A percentile compares a stretch with the other conserved stretches of the same genome.
Conservation (phyloP, 2,888 invertebrate species). For the Ophion obscuratus region DNA sequence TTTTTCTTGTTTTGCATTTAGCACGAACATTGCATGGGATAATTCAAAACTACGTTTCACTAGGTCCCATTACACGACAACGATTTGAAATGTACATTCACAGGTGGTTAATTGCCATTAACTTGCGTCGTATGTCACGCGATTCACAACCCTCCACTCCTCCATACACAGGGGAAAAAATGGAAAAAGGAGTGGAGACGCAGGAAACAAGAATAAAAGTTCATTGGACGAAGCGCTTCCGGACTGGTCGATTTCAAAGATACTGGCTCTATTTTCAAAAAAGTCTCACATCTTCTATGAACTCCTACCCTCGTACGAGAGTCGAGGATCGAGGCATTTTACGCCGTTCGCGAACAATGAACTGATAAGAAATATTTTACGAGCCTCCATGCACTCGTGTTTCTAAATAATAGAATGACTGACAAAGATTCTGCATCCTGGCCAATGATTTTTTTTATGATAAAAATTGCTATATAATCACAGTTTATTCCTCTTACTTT, state of each 20-base stretch:
- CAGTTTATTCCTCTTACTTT: background rate
- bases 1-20: background rate
- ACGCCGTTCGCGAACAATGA: background rate
- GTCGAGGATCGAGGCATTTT: background rate
- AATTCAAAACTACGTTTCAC: background rate
- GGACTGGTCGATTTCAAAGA: background rate
- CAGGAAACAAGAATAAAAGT: background rate
- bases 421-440: background rate
- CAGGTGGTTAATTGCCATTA: constrained; percentile 42
- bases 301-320: background rate
- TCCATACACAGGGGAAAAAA: background rate
- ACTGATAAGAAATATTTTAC: background rate
- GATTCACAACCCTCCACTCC: constrained; percentile 3
- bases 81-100: constrained; percentile 22
- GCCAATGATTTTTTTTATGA: background rate
- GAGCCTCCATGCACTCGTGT: background rate
- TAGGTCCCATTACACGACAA: background rate
- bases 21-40: background rate
- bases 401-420: background rate
- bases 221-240: background rate
- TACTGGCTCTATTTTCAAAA: background rate
- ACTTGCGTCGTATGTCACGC: constrained; percentile 21
- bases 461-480: background rate
- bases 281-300: constrained; percentile 18
- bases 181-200: background rate